A percentile compares a stretch with the other conserved stretches of the same genome.
Evolutionary conservation across 2,888 invertebrate genomes (phyloP).

Genomic region (Drosophila setosimentum): DNA sequence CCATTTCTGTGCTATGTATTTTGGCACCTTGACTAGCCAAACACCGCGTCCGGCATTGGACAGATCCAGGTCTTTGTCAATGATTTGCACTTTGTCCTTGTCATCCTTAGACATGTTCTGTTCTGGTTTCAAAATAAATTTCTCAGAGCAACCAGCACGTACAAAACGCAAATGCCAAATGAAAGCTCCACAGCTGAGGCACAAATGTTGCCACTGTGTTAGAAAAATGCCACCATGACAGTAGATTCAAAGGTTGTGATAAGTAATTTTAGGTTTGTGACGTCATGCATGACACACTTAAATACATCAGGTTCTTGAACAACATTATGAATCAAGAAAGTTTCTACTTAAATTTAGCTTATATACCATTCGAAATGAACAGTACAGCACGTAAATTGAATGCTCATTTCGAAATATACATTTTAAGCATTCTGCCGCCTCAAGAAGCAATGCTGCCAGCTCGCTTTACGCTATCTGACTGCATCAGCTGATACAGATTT

Average conservation of each 20-base stretch:
- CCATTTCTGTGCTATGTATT: conserved; percentile 98
- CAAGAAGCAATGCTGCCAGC: conserved; percentile 38
- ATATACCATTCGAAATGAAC: background rate
- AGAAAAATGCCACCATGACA: background rate
- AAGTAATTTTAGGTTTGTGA: background rate
- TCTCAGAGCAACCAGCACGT: conserved; percentile 11
- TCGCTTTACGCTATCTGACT: conserved; percentile 7
- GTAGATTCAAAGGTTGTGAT: background rate
- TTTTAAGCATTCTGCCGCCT: background rate
- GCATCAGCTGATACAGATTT: conserved; percentile 44
- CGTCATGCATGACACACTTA: background rate
- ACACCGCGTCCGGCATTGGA: conserved; percentile 96
- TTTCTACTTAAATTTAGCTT: background rate
- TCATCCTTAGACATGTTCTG: conserved; percentile 84
- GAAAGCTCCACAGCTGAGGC: conserved; percentile 39
- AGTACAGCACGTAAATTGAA: too few relatives aligned
- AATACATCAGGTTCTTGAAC: too few relatives aligned
- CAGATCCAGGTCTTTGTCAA: conserved; percentile 93
- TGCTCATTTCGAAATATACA: background rate
- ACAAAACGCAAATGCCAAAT: conserved; percentile 36
- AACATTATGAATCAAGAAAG: background rate
- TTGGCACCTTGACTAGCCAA: conserved; percentile 98
- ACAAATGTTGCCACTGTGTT: conserved; percentile 25
- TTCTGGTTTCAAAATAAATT: background rate
- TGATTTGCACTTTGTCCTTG: conserved; percentile 86